These are phyloP conservation scores for Epinotia brunnichana DNA, from an alignment of 2,888 invertebrate genomes.

Conservation along the genomic window DNA sequence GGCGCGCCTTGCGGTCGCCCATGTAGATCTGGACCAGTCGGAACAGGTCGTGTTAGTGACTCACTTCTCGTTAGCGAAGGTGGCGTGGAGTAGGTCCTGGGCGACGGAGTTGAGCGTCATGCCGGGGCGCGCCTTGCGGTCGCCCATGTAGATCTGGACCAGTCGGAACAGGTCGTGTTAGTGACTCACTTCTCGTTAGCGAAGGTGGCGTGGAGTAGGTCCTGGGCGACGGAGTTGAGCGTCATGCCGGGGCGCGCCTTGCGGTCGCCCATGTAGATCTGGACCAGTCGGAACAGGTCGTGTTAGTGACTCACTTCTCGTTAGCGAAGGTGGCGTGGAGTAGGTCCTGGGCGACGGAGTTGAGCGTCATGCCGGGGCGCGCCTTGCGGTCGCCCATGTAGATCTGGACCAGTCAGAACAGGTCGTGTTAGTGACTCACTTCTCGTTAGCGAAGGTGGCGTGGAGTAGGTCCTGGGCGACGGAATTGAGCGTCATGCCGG, in stretches of 20 bases:
- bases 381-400: constrained; percentile 99
- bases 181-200: constrained; percentile 87
- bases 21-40: constrained; percentile 97
- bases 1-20: constrained; percentile 96
- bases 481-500: constrained; percentile 93
- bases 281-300: constrained; percentile 95
- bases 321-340: constrained; percentile 92
- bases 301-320: constrained; percentile 82
- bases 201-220: constrained; percentile 93
- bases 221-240: constrained; percentile 94
- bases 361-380: constrained; percentile 92
- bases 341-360: constrained; percentile 95
- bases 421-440: constrained; percentile 84
- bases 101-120: constrained; percentile 95
- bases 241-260: constrained; percentile 95
- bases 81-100: constrained; percentile 93
- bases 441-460: constrained; percentile 91
- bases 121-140: constrained; percentile 94
- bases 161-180: constrained; percentile 91
- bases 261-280: constrained; percentile 98
- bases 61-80: constrained; percentile 90
- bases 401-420: constrained; percentile 96
- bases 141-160: constrained; percentile 98
- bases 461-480: constrained; percentile 95
- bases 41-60: constrained; percentile 87